Conservation (phyloP, 2,888 invertebrate genomes). For the Dasypolia templi region DNA sequence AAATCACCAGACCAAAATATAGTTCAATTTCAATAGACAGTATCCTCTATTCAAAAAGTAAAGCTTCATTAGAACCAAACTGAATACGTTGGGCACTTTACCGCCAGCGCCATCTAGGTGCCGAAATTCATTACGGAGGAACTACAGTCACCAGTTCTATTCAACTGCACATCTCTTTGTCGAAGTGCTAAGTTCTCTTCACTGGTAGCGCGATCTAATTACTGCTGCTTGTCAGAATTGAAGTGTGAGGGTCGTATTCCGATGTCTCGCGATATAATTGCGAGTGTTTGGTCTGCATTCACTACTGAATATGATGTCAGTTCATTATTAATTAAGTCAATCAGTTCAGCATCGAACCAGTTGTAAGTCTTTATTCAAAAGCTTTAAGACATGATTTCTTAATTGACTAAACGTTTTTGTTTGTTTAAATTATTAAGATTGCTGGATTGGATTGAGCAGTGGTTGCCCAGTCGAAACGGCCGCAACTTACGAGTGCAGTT, state of each 20-base stretch:
- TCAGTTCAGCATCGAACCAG: neutral
- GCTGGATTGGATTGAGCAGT: neutral
- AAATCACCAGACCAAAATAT: neutral
- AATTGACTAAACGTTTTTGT: neutral
- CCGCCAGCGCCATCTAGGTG: conserved; percentile 29
- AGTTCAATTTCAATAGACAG: neutral
- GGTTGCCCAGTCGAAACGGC: neutral
- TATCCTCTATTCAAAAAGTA: conserved; percentile 8
- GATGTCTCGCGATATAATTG: conserved; percentile 29
- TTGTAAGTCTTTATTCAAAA: neutral
- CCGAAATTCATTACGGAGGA: conserved; percentile 52
- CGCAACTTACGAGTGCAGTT: neutral
- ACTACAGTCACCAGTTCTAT: conserved; percentile 56
- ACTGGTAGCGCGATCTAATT: conserved; percentile 75
- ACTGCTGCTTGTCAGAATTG: conserved; percentile 64
- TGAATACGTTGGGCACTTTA: conserved; percentile 30
- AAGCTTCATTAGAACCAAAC: conserved; percentile 11
- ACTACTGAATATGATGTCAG: too few species aligned
- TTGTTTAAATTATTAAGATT: neutral
- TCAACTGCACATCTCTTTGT: conserved; percentile 62
- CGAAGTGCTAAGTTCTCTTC: conserved; percentile 69
- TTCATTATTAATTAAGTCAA: neutral
- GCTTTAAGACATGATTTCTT: neutral
- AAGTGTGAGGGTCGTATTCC: conserved; percentile 56
- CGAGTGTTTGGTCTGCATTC: neutral